These are phyloP conservation scores for Apostichopus parvimensis DNA, from an alignment of 35 echinoderm and acorn worm genomes.

Conservation along the genomic window DNA sequence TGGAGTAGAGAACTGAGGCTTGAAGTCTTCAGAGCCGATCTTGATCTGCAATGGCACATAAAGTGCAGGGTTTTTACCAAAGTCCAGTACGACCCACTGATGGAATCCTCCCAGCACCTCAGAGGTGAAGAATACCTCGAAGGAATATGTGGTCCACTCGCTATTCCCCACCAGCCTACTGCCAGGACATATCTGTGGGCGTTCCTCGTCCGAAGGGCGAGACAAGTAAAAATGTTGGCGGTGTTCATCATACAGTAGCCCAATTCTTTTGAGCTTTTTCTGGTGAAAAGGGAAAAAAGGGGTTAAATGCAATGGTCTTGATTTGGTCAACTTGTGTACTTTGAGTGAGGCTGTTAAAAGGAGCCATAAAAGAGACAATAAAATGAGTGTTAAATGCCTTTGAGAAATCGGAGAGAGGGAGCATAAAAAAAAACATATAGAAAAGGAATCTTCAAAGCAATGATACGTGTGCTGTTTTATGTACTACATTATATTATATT, in stretches of 20 bases:
- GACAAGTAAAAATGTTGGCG: constrained; percentile 85
- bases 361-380: not conserved
- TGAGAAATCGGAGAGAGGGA: not conserved
- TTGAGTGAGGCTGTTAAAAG: no score
- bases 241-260: constrained; percentile 88
- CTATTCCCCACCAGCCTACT: constrained; percentile 40
- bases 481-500: no score
- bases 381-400: not conserved
- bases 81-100: constrained; percentile 92
- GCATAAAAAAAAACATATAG: not conserved
- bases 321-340: not conserved
- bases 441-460: no score
- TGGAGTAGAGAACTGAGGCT: constrained; percentile 5
- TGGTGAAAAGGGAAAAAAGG: constrained; percentile 19
- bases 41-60: constrained; percentile 1
- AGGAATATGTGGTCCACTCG: not conserved
- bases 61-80: constrained; percentile 49
- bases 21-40: constrained; percentile 29
- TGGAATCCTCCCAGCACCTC: constrained; percentile 81
- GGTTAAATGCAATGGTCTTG: not conserved
- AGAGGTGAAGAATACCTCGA: constrained; percentile 72
- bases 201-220: constrained; percentile 61
- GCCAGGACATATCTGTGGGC: constrained; percentile 83
- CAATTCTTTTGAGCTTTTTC: constrained; percentile 77
- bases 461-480: no score